Percentiles rank a stretch among this genome's conserved stretches.
phyloP scores from a whole-genome alignment of 2,113 vertebrate species.

The Melanerpes formicivorus region DNA sequence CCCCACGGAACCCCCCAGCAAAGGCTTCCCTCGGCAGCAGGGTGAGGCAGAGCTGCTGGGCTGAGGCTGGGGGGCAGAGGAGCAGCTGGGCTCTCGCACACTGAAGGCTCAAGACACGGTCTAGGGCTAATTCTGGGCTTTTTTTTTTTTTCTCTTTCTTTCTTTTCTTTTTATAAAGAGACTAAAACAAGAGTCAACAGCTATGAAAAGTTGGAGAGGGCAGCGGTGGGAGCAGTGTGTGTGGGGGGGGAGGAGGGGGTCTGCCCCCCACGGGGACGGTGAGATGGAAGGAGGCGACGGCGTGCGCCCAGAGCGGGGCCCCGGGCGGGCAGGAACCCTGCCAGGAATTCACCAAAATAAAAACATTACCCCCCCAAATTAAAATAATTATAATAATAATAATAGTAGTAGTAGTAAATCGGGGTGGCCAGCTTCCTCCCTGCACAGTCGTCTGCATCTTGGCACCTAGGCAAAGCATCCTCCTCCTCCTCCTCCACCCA shows the following conservation, averaged over 20 bases:
- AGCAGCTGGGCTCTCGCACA: neutral
- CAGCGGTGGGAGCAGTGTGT: neutral
- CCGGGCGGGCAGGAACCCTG: neutral
- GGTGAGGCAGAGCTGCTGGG: neutral
- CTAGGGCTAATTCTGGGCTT: neutral
- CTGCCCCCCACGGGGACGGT: neutral
- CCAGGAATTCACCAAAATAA: slow-evolving; percentile 50
- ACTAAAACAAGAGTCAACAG: slow-evolving; percentile 65
- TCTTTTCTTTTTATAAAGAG: slow-evolving; percentile 62
- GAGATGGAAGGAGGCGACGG: neutral
- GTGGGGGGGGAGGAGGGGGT: neutral
- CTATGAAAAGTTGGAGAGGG: slow-evolving; percentile 39
- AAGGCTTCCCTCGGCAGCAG: neutral
- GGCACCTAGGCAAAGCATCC: slow-evolving; percentile 37
- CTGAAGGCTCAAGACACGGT: slow-evolving; percentile 34
- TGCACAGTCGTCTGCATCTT: slow-evolving; percentile 38
- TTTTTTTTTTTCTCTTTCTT: slow-evolving; percentile 6
- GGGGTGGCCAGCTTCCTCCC: slow-evolving; percentile 65
- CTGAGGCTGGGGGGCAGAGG: neutral
- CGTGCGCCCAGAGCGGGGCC: neutral
- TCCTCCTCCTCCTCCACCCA: neutral
- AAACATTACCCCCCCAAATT: slow-evolving; percentile 58
- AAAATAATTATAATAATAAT: slow-evolving; percentile 72
- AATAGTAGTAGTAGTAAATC: slow-evolving; percentile 63
- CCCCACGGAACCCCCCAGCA: neutral